Percentiles rank a stretch among this genome's conserved stretches.
Conservation (phyloP, 2,113 vertebrate species). For the Ursus arctos region DNA sequence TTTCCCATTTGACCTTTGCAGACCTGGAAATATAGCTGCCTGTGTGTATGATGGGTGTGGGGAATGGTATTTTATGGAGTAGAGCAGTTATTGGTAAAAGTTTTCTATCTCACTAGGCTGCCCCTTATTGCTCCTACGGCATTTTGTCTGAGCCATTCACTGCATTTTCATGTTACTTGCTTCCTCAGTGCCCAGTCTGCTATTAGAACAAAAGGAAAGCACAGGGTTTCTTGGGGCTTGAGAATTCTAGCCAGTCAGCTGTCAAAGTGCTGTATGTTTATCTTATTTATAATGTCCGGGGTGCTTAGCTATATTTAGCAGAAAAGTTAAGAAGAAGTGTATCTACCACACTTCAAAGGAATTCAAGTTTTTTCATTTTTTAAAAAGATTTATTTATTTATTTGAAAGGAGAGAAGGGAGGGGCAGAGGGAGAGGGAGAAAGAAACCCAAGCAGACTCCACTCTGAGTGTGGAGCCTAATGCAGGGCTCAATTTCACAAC, state of each 20-base stretch:
- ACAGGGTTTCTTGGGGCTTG: background rate
- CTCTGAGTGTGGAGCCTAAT: background rate
- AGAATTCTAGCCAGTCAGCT: background rate
- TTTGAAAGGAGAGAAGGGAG: background rate
- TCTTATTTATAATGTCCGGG: background rate
- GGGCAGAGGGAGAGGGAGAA: background rate
- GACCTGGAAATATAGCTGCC: background rate
- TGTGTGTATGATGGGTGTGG: background rate
- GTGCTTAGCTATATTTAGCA: background rate
- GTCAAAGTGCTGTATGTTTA: background rate
- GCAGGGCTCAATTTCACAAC: background rate
- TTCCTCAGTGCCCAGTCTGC: background rate
- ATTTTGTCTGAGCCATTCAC: background rate
- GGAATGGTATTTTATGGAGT: background rate
- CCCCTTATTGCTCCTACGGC: background rate
- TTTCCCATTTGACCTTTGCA: background rate
- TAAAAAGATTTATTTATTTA: background rate
- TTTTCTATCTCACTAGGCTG: background rate
- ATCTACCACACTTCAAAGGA: background rate
- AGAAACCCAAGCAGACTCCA: background rate
- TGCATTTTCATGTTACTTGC: background rate
- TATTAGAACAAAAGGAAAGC: background rate
- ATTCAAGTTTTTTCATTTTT: background rate
- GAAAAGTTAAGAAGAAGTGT: background rate
- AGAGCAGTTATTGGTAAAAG: background rate